Conservation (phyloP, 2,888 invertebrate genomes). For the Polydrusus pterygomalis region DNA sequence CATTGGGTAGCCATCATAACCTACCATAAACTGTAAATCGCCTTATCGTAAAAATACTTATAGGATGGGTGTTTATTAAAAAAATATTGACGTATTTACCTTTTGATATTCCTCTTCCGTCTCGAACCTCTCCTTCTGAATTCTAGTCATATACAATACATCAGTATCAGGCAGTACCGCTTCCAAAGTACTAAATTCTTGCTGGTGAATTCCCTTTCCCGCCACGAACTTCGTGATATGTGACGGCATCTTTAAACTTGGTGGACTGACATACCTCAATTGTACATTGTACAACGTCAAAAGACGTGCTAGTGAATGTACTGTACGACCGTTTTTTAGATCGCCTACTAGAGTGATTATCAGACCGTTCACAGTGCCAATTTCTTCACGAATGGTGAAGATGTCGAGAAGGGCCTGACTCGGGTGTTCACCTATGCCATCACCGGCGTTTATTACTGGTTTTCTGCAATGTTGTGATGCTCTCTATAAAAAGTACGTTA, state of each 20-base stretch:
- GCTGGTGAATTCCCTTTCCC: slow-evolving; percentile 86
- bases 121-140: slow-evolving; percentile 94
- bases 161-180: slow-evolving; percentile 94
- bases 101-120: slow-evolving; percentile 89
- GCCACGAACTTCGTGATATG: slow-evolving; percentile 87
- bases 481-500: slow-evolving; percentile 74
- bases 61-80: too few relatives aligned
- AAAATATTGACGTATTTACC: slow-evolving; percentile 73
- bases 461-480: slow-evolving; percentile 89
- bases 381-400: slow-evolving; percentile 98
- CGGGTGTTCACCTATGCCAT: slow-evolving; percentile 97
- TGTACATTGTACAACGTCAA: slow-evolving; percentile 96
- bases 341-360: slow-evolving; percentile 99
- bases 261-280: slow-evolving; percentile 86
- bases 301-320: slow-evolving; percentile 96
- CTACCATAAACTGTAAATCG: too few relatives aligned
- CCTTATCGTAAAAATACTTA: too few relatives aligned
- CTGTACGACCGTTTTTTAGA: slow-evolving; percentile 97
- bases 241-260: slow-evolving; percentile 92
- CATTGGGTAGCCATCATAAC: too few relatives aligned
- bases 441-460: slow-evolving; percentile 98
- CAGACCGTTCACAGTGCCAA: slow-evolving; percentile 97
- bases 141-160: slow-evolving; percentile 98
- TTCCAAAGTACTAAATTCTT: slow-evolving; percentile 83
- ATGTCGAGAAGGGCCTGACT: slow-evolving; percentile 98